These are phyloP conservation scores for Caenorhabditis virilis DNA, from an alignment of 2,888 invertebrate genomes.

Conservation along the genomic window DNA sequence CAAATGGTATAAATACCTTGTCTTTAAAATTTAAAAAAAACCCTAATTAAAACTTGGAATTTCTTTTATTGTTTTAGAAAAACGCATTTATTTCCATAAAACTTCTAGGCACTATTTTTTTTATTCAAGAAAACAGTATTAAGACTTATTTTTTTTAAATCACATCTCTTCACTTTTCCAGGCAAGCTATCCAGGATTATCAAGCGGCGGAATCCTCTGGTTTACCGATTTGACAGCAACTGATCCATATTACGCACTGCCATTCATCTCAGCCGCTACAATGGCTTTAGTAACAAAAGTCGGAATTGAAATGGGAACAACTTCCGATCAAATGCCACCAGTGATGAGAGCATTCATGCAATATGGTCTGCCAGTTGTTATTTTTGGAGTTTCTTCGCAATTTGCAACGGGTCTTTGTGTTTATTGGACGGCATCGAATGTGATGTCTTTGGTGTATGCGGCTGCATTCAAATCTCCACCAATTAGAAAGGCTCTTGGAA, in stretches of 20 bases:
- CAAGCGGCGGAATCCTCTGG: conserved; percentile 87
- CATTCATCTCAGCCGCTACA: conserved; percentile 83
- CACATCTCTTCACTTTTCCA: background rate
- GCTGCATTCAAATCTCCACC: conserved; percentile 52
- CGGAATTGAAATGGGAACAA: conserved; percentile 62
- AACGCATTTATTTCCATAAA: too few relatives aligned
- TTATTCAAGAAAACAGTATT: too few relatives aligned
- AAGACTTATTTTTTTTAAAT: background rate
- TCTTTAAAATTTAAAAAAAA: too few relatives aligned
- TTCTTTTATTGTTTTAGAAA: too few relatives aligned
- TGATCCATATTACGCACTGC: conserved; percentile 87
- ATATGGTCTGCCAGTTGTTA: conserved; percentile 60
- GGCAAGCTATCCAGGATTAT: conserved; percentile 85
- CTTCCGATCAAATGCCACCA: conserved; percentile 57
- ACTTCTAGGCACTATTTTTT: too few relatives aligned
- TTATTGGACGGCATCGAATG: conserved; percentile 66
- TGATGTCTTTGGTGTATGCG: conserved; percentile 59
- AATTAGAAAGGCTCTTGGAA: conserved; percentile 51
- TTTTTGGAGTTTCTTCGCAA: conserved; percentile 55
- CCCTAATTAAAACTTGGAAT: too few relatives aligned
- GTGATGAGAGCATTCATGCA: conserved; percentile 57
- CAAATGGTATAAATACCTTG: too few relatives aligned
- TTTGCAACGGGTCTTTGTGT: conserved; percentile 64
- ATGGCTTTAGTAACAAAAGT: conserved; percentile 81
- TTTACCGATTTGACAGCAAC: conserved; percentile 87